Conservation (phyloP, 2,888 invertebrate species). For the Mesorhabditis spiculigera region DNA sequence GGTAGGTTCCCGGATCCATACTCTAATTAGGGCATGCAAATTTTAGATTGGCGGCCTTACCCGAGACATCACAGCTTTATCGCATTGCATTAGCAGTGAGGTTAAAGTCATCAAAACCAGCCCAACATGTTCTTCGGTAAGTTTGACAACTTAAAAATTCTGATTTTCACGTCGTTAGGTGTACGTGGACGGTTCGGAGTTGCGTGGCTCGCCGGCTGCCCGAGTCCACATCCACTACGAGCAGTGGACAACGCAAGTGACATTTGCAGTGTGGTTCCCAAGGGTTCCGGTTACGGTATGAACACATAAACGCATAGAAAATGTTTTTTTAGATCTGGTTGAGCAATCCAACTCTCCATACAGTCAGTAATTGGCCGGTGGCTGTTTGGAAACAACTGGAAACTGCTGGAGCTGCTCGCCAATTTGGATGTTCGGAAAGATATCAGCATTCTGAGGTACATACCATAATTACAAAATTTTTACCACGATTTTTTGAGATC, state of each 20-base stretch:
- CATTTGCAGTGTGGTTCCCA: slow-evolving; percentile 55
- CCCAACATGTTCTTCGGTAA: slow-evolving; percentile 51
- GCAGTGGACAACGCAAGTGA: slow-evolving; percentile 31
- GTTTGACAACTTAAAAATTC: background rate
- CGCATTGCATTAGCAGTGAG: slow-evolving; percentile 49
- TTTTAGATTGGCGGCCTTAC: slow-evolving; percentile 25
- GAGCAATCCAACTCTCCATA: slow-evolving; percentile 23
- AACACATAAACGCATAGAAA: background rate
- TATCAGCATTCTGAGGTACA: slow-evolving; percentile 47
- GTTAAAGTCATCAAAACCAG: slow-evolving; percentile 50
- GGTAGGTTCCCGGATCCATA: background rate
- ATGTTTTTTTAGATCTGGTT: slow-evolving; percentile 26
- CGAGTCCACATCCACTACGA: slow-evolving; percentile 44
- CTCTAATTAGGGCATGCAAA: background rate
- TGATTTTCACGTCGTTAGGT: slow-evolving; percentile 14
- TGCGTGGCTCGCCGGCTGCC: slow-evolving; percentile 37
- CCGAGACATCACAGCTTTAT: slow-evolving; percentile 43
- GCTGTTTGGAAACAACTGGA: slow-evolving; percentile 42
- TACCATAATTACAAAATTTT: slow-evolving; percentile 8
- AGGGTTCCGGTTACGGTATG: slow-evolving; percentile 40
- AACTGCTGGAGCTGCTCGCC: slow-evolving; percentile 35
- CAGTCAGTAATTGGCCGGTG: slow-evolving; percentile 42
- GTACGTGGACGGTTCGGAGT: slow-evolving; percentile 53
- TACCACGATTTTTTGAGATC: slow-evolving; percentile 21
- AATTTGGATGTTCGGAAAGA: slow-evolving; percentile 43